Evolutionary conservation across 2,797 vertebrate genomes (phyloP).

Genomic region (Garrulus glandarius): DNA sequence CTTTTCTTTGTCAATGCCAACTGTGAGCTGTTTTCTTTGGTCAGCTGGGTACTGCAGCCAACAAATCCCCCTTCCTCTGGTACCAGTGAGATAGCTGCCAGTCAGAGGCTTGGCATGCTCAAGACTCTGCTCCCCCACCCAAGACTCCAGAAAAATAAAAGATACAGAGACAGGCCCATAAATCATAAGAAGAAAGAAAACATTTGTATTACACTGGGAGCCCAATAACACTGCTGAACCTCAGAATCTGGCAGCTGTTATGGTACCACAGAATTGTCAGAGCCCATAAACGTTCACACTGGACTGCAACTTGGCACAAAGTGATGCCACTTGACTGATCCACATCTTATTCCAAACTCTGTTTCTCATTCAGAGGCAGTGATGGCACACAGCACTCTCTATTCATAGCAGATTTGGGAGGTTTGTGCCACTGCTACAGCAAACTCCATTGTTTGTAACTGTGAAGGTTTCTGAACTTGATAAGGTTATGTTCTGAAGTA

Average conservation of each 20-base stretch:
- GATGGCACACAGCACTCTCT: neutral
- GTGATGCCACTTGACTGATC: neutral
- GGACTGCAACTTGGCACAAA: slow-evolving; percentile 26
- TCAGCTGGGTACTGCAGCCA: slow-evolving; percentile 3
- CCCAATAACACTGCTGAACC: neutral
- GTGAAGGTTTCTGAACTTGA: neutral
- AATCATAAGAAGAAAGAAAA: slow-evolving; percentile 44
- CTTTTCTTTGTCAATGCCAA: neutral
- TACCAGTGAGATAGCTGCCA: slow-evolving; percentile 17
- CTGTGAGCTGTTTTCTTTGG: neutral
- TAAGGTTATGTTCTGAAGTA: neutral
- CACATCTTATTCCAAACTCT: neutral
- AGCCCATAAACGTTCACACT: neutral
- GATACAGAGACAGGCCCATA: neutral
- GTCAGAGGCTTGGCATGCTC: slow-evolving; percentile 11
- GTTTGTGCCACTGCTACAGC: neutral
- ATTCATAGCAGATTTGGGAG: neutral
- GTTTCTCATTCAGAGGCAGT: slow-evolving; percentile 1
- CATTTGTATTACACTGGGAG: neutral
- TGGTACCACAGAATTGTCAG: slow-evolving; percentile 4
- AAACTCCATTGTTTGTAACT: neutral
- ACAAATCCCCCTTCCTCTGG: neutral
- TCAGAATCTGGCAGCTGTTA: slow-evolving; percentile 3
- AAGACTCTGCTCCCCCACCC: neutral
- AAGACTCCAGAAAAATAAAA: slow-evolving; percentile 33